phyloP scores from a whole-genome alignment of 2,113 vertebrate genomes.

The Tachysurus vachellii region DNA sequence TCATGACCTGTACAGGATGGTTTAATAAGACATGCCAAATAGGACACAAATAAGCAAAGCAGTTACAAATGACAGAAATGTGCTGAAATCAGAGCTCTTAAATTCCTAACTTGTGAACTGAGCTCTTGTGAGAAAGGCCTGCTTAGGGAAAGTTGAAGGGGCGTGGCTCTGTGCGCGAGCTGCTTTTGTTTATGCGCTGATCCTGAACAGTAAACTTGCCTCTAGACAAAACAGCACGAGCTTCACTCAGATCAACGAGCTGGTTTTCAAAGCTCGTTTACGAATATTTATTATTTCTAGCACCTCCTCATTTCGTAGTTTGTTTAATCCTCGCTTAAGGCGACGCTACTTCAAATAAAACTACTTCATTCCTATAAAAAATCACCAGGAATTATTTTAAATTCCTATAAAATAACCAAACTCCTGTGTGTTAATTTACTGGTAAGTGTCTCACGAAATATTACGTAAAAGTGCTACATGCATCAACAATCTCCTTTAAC shows the following conservation, averaged over 20 bases:
- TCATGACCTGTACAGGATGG: neutral
- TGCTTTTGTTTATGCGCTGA: constrained; percentile 37
- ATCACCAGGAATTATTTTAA: neutral
- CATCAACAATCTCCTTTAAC: neutral
- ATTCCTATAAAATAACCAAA: neutral
- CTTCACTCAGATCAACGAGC: no score
- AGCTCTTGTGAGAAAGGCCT: neutral
- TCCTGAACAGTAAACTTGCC: constrained; percentile 7
- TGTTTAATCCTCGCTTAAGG: neutral
- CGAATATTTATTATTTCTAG: neutral
- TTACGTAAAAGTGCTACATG: neutral
- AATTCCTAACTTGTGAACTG: neutral
- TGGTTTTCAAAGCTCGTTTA: neutral
- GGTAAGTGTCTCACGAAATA: neutral
- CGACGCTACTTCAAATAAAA: neutral
- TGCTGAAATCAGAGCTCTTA: neutral
- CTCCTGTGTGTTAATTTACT: neutral
- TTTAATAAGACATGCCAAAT: no score
- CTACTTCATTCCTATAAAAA: neutral
- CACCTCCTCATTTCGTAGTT: neutral
- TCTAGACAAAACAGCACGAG: neutral
- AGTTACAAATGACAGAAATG: neutral
- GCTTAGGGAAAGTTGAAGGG: constrained; percentile 46
- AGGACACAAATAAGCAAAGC: no score
- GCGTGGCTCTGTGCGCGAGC: constrained; percentile 46